phyloP scores from a whole-genome alignment of 1,140 invertebrate species.

The Cryptotermes secundus region DNA sequence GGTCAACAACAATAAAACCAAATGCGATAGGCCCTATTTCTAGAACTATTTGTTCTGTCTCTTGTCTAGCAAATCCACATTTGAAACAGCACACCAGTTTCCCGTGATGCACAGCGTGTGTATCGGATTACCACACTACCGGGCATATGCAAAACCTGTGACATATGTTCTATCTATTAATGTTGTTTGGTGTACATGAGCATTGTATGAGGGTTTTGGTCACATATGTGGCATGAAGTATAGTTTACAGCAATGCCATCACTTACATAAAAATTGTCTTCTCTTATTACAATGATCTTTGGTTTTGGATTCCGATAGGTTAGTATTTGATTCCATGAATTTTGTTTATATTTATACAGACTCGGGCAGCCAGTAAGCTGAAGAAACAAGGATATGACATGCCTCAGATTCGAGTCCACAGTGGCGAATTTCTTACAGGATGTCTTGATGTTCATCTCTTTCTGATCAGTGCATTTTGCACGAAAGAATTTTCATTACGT shows the following conservation, averaged over 20 bases:
- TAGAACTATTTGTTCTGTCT: neutral
- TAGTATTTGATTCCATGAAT: neutral
- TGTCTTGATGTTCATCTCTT: too few relatives aligned
- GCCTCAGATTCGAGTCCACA: too few relatives aligned
- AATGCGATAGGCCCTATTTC: neutral
- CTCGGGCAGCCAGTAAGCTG: too few relatives aligned
- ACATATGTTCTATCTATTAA: slow-evolving; percentile 10
- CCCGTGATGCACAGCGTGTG: neutral
- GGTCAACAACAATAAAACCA: neutral
- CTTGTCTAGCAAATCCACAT: neutral
- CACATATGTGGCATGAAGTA: neutral
- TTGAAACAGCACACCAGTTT: neutral
- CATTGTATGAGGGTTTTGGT: neutral
- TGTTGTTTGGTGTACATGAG: neutral
- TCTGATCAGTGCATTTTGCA: too few relatives aligned
- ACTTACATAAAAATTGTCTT: neutral
- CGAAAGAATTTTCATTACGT: too few relatives aligned
- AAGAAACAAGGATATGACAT: too few relatives aligned
- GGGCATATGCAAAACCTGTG: neutral
- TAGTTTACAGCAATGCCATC: neutral
- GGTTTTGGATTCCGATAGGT: neutral
- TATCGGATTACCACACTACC: neutral
- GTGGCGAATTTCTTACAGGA: too few relatives aligned
- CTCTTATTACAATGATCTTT: neutral
- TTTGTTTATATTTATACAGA: too few relatives aligned